phyloP scores from a whole-genome alignment of 2,113 vertebrate genomes.

The Xerus inauris region DNA sequence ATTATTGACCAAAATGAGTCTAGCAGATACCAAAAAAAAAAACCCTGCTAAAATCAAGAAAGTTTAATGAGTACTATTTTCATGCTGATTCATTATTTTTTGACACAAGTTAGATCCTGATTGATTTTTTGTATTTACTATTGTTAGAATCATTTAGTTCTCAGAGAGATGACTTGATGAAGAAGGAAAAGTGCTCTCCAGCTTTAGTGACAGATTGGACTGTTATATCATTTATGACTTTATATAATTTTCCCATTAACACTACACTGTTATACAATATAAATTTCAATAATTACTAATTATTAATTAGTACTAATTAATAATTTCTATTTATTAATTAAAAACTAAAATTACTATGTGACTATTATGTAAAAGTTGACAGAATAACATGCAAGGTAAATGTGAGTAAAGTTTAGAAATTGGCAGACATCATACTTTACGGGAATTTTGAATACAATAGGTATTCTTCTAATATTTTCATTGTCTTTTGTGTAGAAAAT shows the following conservation, averaged over 20 bases:
- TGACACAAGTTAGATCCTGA: not conserved
- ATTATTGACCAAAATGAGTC: not conserved
- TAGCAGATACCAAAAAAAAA: not conserved
- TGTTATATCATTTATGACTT: slow-evolving; percentile 56
- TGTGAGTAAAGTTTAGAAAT: slow-evolving; percentile 12
- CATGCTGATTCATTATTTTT: not conserved
- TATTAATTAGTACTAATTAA: too few species aligned
- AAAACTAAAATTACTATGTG: slow-evolving; percentile 34
- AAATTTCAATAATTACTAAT: slow-evolving; percentile 42
- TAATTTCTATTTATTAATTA: too few species aligned
- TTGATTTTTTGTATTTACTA: not conserved
- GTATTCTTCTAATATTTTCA: slow-evolving; percentile 63
- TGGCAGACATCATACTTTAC: slow-evolving; percentile 25
- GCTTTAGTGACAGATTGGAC: slow-evolving; percentile 69
- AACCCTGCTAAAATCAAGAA: not conserved
- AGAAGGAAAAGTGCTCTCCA: slow-evolving; percentile 12
- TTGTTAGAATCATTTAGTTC: not conserved
- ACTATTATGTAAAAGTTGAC: slow-evolving; percentile 63
- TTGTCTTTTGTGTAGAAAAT: slow-evolving; percentile 58
- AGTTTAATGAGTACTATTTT: not conserved
- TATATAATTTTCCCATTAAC: not conserved
- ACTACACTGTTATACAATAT: not conserved
- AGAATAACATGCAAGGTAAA: slow-evolving; percentile 48
- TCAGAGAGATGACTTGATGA: slow-evolving; percentile 6
- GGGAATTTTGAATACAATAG: slow-evolving; percentile 48